A percentile compares a stretch with the other conserved stretches of the same genome.
Evolutionary conservation across 2,113 vertebrate species (phyloP).

Genomic region (Gallinago paraguaiae): DNA sequence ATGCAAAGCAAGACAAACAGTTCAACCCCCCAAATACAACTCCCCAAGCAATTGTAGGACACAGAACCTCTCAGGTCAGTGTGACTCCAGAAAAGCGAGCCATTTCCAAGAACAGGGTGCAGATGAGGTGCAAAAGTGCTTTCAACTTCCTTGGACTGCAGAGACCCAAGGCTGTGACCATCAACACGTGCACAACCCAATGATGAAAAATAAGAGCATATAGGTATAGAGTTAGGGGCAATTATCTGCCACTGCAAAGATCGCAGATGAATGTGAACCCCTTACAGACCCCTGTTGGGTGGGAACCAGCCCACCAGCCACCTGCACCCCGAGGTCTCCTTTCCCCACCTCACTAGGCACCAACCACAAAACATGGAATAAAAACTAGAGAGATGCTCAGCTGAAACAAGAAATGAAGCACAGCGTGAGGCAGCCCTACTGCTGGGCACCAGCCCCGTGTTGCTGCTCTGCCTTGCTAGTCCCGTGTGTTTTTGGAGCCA

Average conservation of each 20-base stretch:
- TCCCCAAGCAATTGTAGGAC: not conserved
- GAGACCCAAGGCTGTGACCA: not conserved
- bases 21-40: not conserved
- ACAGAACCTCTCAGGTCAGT: not conserved
- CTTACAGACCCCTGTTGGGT: not conserved
- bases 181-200: not conserved
- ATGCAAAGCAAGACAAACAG: not conserved
- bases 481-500: not conserved
- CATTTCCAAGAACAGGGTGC: not conserved
- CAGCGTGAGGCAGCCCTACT: not conserved
- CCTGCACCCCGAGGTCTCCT: not conserved
- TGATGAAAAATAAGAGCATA: not conserved
- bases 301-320: not conserved
- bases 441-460: not conserved
- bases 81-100: not conserved
- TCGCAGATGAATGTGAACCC: not conserved
- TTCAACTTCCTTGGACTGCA: not conserved
- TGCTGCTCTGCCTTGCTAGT: not conserved
- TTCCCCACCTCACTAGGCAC: not conserved
- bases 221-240: not conserved
- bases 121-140: not conserved
- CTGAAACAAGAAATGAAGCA: not conserved
- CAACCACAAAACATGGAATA: not conserved
- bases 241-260: not conserved
- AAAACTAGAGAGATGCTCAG: not conserved